These are phyloP conservation scores for Amyelois transitella DNA, from an alignment of 1,140 invertebrate genomes.

Conservation along the genomic window DNA sequence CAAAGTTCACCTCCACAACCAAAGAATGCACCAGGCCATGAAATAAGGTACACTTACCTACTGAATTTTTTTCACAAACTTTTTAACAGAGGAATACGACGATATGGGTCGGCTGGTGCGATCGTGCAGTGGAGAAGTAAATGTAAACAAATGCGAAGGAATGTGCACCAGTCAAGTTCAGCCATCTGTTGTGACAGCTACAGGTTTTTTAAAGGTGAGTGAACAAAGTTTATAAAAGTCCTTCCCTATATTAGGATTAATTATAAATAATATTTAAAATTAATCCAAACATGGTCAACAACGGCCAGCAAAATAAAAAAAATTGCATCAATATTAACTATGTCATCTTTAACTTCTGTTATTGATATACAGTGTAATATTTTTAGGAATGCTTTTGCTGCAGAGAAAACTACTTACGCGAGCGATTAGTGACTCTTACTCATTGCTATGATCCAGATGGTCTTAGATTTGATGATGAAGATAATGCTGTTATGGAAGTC, in stretches of 20 bases:
- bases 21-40: no score
- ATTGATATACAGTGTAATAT: no score
- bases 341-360: no score
- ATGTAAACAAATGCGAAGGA: constrained; percentile 92
- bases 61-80: neutral
- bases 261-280: no score
- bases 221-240: neutral
- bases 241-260: no score
- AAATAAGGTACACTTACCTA: no score
- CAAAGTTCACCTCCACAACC: no score
- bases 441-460: constrained; percentile 93
- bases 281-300: no score
- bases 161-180: constrained; percentile 92
- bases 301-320: neutral
- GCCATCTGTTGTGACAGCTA: constrained; percentile 89
- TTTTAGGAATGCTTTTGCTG: constrained; percentile 93
- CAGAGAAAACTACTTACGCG: constrained; percentile 87
- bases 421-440: constrained; percentile 84
- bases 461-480: constrained; percentile 78
- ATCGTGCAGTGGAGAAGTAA: constrained; percentile 90
- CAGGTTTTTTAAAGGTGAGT: constrained; percentile 90
- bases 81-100: constrained; percentile 86
- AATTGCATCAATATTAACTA: no score
- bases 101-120: constrained; percentile 85
- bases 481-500: constrained; percentile 83